A percentile compares a stretch with the other conserved stretches of the same genome.
Conservation (phyloP, 2,888 invertebrate species). For the Andrena trimmerana region DNA sequence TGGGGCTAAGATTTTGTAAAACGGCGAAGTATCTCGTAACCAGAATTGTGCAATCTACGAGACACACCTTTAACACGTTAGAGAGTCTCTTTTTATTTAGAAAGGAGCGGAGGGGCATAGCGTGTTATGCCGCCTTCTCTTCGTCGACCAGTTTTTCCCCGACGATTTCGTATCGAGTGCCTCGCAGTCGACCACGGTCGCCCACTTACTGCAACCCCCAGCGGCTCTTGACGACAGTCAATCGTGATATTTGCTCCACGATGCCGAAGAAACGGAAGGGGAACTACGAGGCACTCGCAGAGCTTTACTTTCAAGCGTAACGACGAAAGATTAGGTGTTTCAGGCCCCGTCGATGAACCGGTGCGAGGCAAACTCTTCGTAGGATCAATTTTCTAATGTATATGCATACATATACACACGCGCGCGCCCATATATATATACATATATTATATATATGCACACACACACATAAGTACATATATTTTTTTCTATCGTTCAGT, state of each 20-base stretch:
- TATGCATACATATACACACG: conserved; percentile 34
- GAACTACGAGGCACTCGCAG: conserved; percentile 10
- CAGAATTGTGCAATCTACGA: conserved; percentile 61
- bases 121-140: conserved; percentile 7
- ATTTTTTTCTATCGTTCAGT: conserved; percentile 50
- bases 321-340: conserved; percentile 39
- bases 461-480: not conserved
- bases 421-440: not conserved
- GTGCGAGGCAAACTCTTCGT: conserved; percentile 48
- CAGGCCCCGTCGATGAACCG: conserved; percentile 35
- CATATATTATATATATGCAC: not conserved
- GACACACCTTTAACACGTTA: conserved; percentile 35
- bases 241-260: conserved; percentile 1
- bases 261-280: not conserved
- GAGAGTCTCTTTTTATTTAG: conserved; percentile 44
- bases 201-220: not conserved
- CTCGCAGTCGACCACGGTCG: conserved; percentile 4
- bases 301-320: conserved; percentile 7
- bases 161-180: conserved; percentile 15
- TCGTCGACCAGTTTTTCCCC: conserved; percentile 31
- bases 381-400: conserved; percentile 67
- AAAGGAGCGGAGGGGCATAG: conserved; percentile 19
- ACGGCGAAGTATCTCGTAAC: conserved; percentile 53
- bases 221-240: conserved; percentile 9
- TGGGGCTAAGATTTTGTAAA: conserved; percentile 70